Base-by-base conservation (phyloP, 2,888 invertebrate species). In the Epiblema foenella region DNA sequence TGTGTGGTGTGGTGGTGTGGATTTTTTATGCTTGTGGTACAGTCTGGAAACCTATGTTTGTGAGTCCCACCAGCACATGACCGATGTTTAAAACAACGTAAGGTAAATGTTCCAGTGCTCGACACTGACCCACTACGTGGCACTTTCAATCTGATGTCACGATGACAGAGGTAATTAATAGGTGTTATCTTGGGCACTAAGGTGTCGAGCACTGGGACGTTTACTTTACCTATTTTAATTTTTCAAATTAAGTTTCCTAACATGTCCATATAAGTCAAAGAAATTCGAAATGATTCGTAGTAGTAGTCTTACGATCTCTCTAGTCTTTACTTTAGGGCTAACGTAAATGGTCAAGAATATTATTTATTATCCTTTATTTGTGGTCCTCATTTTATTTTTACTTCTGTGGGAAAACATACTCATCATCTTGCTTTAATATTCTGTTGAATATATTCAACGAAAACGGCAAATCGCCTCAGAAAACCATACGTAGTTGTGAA, bases 401-500 rank as follows among this genome's bases (percentile, higher is more conserved):
- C 46, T 46, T 46, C n/a, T n/a, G 46, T 46, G n/a, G 46, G 46
- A 46, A 46, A 46, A 46, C 46, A n/a, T 46, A 46, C 7, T 8
- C n/a, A 46, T 15, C 33, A 51, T 29, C 29, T 49, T 29, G 60
- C 29, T 62, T 29, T 56, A 56, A 4, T 46, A 15, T 24, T 24
- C 18, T 33, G 33, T 33, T 33, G 33, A 59, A 59, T 18, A 12
- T 39, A 8, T 18, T 42, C 15, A 20, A 58, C 12, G 2, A n/a
- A 4, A 49, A 11, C 24, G 11, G 49, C 11, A 49, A 49, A 17
- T 49, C n/a, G 11, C 29, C 63, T 37, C 8, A 37, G 51, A 37
- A 63, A 46, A 24, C 42, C 24, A 18, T 59, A n/a, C 3, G n/a
- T 20, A 59, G 52, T 29, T 39, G 12, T 64, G 20, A 64, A 18